These are phyloP conservation scores for Drosophila multiciliata DNA, from an alignment of 2,888 invertebrate genomes.

Conservation along the genomic window DNA sequence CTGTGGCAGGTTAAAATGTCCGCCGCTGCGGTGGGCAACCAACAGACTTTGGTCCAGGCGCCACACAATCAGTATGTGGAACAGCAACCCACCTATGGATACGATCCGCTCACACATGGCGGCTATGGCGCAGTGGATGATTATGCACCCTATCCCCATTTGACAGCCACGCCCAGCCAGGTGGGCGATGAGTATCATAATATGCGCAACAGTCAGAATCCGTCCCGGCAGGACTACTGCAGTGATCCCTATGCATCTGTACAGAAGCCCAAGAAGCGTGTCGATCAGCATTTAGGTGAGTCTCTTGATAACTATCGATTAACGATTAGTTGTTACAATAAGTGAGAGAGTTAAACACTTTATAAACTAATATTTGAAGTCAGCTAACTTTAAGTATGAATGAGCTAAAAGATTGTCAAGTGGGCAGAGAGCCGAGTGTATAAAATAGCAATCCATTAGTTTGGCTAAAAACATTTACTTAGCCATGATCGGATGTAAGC, in stretches of 20 bases:
- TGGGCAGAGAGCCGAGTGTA: not conserved
- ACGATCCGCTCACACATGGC: slow-evolving; percentile 92
- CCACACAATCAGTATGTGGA: slow-evolving; percentile 87
- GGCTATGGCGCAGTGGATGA: slow-evolving; percentile 93
- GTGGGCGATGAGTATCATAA: slow-evolving; percentile 90
- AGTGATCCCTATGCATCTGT: slow-evolving; percentile 95
- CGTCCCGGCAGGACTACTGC: slow-evolving; percentile 94
- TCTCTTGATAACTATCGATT: slow-evolving; percentile 44
- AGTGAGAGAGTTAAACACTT: not conserved
- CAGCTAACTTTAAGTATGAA: not conserved
- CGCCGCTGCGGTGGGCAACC: slow-evolving; percentile 89
- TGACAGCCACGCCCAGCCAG: slow-evolving; percentile 88
- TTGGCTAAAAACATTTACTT: not conserved
- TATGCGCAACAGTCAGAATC: slow-evolving; percentile 91
- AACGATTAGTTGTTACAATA: not conserved
- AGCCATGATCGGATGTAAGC: not conserved
- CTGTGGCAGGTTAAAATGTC: slow-evolving; percentile 97
- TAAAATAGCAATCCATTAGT: not conserved
- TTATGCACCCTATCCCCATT: slow-evolving; percentile 93
- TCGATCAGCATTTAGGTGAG: slow-evolving; percentile 95
- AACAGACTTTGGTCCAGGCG: slow-evolving; percentile 86
- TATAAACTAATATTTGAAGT: not conserved
- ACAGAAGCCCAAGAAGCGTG: slow-evolving; percentile 94
- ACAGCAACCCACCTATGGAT: slow-evolving; percentile 89
- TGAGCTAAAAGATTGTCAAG: not conserved